A percentile compares a stretch with the other conserved stretches of the same genome.
phyloP scores from a whole-genome alignment of 2,888 invertebrate species.

The Apamea epomidion region DNA sequence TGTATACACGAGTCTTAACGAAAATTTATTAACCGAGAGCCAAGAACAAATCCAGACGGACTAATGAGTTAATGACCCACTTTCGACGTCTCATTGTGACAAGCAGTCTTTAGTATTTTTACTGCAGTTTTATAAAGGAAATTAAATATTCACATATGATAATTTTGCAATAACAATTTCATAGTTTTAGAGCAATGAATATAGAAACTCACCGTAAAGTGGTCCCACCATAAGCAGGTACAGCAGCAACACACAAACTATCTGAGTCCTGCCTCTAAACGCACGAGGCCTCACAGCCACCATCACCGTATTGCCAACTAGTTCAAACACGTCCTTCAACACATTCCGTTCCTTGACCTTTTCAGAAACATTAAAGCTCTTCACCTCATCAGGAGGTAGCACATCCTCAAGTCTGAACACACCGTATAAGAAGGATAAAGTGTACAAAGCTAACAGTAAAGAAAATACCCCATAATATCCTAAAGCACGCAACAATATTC shows the following conservation, averaged over 20 bases:
- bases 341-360: constrained; percentile 70
- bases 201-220: constrained; percentile 84
- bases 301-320: constrained; percentile 84
- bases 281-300: constrained; percentile 82
- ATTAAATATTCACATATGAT: constrained; percentile 24
- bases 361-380: constrained; percentile 33
- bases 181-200: neutral
- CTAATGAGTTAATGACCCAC: constrained; percentile 66
- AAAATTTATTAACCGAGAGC: constrained; percentile 60
- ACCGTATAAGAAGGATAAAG: constrained; percentile 82
- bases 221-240: constrained; percentile 88
- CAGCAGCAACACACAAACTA: constrained; percentile 81
- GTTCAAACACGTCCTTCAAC: constrained; percentile 77
- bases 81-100: constrained; percentile 57
- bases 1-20: constrained; percentile 42
- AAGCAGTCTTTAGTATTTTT: constrained; percentile 34
- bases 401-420: constrained; percentile 84
- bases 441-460: constrained; percentile 79
- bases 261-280: constrained; percentile 79
- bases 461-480: constrained; percentile 88
- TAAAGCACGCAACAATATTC: constrained; percentile 83
- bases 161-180: neutral
- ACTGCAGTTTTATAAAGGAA: constrained; percentile 29
- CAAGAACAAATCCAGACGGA: constrained; percentile 59
- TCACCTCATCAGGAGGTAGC: constrained; percentile 65